phyloP scores from a whole-genome alignment of 2,888 invertebrate genomes.

The Cantharis lateralis region DNA sequence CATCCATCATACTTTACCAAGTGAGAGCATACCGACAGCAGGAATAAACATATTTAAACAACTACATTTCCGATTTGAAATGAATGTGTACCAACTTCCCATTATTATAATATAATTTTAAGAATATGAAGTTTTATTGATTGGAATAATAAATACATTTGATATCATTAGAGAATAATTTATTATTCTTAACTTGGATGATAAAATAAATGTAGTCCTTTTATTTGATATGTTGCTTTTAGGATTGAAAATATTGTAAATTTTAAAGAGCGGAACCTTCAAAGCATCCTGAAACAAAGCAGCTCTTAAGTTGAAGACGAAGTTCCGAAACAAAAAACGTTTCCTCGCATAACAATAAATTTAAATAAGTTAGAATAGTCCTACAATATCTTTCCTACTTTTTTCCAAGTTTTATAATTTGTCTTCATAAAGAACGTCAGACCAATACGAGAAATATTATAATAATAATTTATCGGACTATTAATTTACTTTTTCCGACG shows the following conservation, averaged over 20 bases:
- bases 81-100: background rate
- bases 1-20: background rate
- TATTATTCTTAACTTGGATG: background rate
- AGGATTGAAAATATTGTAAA: slow-evolving; percentile 3
- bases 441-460: slow-evolving; percentile 29
- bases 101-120: background rate
- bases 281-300: background rate
- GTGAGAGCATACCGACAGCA: background rate
- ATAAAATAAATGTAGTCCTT: background rate
- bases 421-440: slow-evolving; percentile 33
- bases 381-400: slow-evolving; percentile 24
- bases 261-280: slow-evolving; percentile 1
- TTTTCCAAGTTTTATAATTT: slow-evolving; percentile 33
- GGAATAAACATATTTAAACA: background rate
- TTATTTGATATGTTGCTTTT: background rate
- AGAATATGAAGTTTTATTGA: background rate
- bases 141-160: background rate
- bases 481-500: slow-evolving; percentile 20
- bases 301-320: slow-evolving; percentile 12
- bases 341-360: slow-evolving; percentile 34
- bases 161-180: background rate
- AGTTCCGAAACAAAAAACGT: slow-evolving; percentile 28
- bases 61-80: background rate
- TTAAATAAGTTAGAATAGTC: slow-evolving; percentile 35
- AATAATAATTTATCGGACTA: slow-evolving; percentile 31